phyloP scores from a whole-genome alignment of 2,888 invertebrate genomes.

The Phortica magna region DNA sequence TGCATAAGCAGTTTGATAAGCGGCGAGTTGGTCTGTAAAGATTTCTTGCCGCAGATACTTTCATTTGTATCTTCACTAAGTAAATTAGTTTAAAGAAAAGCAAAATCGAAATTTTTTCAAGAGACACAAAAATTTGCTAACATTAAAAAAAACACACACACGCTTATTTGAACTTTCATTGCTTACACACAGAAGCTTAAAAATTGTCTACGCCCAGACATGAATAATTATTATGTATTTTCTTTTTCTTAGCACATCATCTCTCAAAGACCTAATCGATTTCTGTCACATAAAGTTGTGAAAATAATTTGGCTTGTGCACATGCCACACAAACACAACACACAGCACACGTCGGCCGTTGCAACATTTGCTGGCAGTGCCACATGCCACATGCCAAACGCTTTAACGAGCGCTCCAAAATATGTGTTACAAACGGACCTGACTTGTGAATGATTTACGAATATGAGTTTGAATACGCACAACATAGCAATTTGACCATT shows the following conservation, averaged over 20 bases:
- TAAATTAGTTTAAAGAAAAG: too few species aligned
- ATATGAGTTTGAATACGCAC: neutral
- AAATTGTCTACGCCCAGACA: conserved; percentile 11
- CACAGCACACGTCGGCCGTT: neutral
- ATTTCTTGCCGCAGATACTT: neutral
- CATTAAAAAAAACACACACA: neutral
- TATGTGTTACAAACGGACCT: neutral
- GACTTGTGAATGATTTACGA: conserved; percentile 8
- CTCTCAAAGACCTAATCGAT: conserved; percentile 9
- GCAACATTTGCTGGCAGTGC: neutral
- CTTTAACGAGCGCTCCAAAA: neutral
- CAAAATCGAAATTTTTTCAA: too few species aligned
- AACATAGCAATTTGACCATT: neutral
- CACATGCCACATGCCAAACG: conserved; percentile 1
- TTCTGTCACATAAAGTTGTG: conserved; percentile 11
- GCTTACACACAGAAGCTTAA: conserved; percentile 3
- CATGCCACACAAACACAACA: conserved; percentile 6
- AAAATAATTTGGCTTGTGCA: conserved; percentile 40
- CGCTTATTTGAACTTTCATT: neutral
- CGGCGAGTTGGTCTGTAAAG: neutral
- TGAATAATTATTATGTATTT: neutral
- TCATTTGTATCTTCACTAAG: too few species aligned
- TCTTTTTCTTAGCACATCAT: neutral
- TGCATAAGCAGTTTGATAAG: conserved; percentile 41
- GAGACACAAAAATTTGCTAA: too few species aligned